Evolutionary conservation across 2,113 vertebrate species (phyloP).

Genomic region (Cacatua alba): DNA sequence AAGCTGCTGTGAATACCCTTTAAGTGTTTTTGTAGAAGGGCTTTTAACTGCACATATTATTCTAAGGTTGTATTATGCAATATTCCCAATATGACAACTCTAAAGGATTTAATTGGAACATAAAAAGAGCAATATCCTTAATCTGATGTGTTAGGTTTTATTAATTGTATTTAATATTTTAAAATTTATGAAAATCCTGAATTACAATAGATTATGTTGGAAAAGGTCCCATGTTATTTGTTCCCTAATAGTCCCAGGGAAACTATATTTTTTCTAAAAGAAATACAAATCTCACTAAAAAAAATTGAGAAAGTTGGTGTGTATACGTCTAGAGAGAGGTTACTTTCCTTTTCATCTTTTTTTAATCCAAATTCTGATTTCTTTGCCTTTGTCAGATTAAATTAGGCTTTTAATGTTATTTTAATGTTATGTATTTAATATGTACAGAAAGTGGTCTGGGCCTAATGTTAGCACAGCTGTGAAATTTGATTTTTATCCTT

Average conservation of each 20-base stretch:
- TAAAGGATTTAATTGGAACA: neutral
- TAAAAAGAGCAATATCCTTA: neutral
- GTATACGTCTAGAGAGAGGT: neutral
- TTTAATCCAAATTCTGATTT: slow-evolving; percentile 24
- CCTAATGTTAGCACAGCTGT: slow-evolving; percentile 45
- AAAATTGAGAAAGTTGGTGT: neutral
- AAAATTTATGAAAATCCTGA: slow-evolving; percentile 6
- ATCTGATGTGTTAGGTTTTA: neutral
- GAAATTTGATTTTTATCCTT: slow-evolving; percentile 35
- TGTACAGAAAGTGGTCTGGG: neutral
- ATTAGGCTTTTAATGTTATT: slow-evolving; percentile 26
- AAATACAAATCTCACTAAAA: neutral
- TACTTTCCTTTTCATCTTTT: slow-evolving; percentile 7
- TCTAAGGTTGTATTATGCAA: neutral
- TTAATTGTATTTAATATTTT: neutral
- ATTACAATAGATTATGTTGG: slow-evolving; percentile 8
- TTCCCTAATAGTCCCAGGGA: neutral
- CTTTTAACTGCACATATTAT: neutral
- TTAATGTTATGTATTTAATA: neutral
- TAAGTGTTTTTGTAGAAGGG: neutral
- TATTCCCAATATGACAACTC: neutral
- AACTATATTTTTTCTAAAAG: neutral
- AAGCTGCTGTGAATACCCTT: neutral
- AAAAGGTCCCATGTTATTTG: slow-evolving; percentile 25
- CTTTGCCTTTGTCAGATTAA: slow-evolving; percentile 14